Percentiles rank a stretch among this genome's conserved stretches.
phyloP scores from a whole-genome alignment of 1,140 invertebrate species.

The Zaprionus tsacasi region DNA sequence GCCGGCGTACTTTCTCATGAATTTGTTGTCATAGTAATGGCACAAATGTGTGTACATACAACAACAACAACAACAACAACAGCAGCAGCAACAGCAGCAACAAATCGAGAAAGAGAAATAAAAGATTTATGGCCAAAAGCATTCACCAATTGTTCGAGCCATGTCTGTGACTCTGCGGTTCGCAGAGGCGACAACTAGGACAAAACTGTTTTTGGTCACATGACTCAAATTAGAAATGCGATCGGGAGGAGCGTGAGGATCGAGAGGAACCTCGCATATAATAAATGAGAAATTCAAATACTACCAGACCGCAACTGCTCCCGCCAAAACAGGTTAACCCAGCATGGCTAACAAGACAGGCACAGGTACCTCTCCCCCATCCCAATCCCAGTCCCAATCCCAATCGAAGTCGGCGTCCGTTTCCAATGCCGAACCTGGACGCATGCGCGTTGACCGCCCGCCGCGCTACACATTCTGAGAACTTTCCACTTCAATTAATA shows the following conservation, averaged over 20 bases:
- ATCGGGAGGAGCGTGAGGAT: background rate
- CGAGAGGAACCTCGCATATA: slow-evolving; percentile 43
- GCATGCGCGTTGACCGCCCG: slow-evolving; percentile 80
- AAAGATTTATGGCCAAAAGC: slow-evolving; percentile 74
- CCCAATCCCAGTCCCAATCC: slow-evolving; percentile 8
- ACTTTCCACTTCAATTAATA: slow-evolving; percentile 82
- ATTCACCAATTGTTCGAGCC: slow-evolving; percentile 75
- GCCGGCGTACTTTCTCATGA: slow-evolving; percentile 71
- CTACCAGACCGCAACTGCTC: slow-evolving; percentile 32
- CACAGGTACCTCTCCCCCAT: slow-evolving; percentile 8
- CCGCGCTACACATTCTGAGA: slow-evolving; percentile 79
- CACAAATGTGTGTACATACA: slow-evolving; percentile 54
- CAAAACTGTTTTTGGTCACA: slow-evolving; percentile 81
- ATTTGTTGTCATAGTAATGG: slow-evolving; percentile 61
- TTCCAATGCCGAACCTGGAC: slow-evolving; percentile 31
- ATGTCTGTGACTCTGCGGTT: slow-evolving; percentile 19
- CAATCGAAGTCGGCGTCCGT: slow-evolving; percentile 25
- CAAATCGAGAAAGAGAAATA: slow-evolving; percentile 56
- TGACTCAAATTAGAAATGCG: slow-evolving; percentile 79
- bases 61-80: slow-evolving; percentile 7
- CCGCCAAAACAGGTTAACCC: slow-evolving; percentile 62
- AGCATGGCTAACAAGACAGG: slow-evolving; percentile 72
- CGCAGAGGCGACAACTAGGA: slow-evolving; percentile 77
- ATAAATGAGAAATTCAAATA: slow-evolving; percentile 80
- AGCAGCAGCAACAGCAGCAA: slow-evolving; percentile 14